phyloP scores from a whole-genome alignment of 2,797 vertebrate species.

The Epinephelus malabaricus region DNA sequence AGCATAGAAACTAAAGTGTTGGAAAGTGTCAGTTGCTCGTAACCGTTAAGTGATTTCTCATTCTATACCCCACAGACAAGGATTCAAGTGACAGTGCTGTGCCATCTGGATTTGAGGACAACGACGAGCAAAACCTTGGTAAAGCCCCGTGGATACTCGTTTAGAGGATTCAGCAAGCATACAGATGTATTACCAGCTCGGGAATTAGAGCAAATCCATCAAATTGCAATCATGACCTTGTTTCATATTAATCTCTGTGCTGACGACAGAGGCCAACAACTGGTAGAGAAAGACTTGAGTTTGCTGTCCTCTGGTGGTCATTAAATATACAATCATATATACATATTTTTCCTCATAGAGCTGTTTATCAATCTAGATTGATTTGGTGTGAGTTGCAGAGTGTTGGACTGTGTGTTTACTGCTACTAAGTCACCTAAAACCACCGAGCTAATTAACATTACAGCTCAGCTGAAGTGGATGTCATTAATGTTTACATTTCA shows the following conservation, averaged over 20 bases:
- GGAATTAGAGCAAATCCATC: constrained; percentile 82
- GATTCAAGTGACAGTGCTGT: constrained; percentile 69
- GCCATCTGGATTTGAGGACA: constrained; percentile 80
- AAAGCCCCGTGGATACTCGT: constrained; percentile 66
- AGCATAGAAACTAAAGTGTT: not conserved
- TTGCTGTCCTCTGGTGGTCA: constrained; percentile 73
- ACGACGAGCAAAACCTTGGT: constrained; percentile 77
- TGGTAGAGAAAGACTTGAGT: constrained; percentile 15
- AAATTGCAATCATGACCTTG: constrained; percentile 82
- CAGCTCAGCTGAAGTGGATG: no score
- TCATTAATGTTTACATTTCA: no score
- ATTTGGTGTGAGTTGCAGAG: no score
- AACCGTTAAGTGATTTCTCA: constrained; percentile 16
- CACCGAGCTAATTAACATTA: no score
- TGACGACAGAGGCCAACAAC: constrained; percentile 29
- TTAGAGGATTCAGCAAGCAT: constrained; percentile 71
- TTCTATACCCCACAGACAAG: constrained; percentile 73
- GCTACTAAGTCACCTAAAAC: no score
- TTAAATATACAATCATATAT: not conserved
- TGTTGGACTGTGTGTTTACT: no score
- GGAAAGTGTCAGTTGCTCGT: not conserved
- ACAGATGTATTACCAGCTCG: constrained; percentile 76
- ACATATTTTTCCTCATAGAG: no score
- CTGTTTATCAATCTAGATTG: no score
- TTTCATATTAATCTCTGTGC: constrained; percentile 79